Evolutionary conservation across 2,113 vertebrate genomes (phyloP), one percentile per base, ranked within the genome.

Genomic region (Corythaixoides concolor): DNA sequence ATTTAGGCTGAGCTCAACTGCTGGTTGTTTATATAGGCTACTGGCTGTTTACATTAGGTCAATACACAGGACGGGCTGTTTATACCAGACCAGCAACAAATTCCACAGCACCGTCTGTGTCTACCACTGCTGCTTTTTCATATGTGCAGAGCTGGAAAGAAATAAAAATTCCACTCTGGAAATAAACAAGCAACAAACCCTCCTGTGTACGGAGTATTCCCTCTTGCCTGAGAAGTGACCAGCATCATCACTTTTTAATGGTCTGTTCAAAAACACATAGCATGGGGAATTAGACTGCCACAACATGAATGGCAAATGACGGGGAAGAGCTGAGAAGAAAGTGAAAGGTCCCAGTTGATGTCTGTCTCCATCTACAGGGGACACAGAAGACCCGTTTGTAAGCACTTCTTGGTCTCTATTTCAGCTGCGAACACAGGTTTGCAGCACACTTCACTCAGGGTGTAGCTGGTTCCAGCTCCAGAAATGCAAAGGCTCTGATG

Each of bases 1-100:
- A 28, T 76, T 93, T 94, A 96, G 91, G 66, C 68, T 47, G 66
- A 85, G 77, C 81, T 95, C 89, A 66, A 95, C 88, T 93, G 93
- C 82, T 91, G 87, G 45, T 37, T 97, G 96, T 97, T 97, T 97
- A 97, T 91, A 93, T 26, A 97, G 91, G 96, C 96, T 97, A 97
- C 97, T 88, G 96, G 80, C 84, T 96, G 94, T 97, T 97, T 97
- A 96, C 88, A 83, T 93, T 96, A 96, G 94, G 94, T 76, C 94
- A 87, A 79, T 93, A 94, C 91, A 97, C 85, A 94, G 93, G 95
- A 80, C 16, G 52, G 81, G 67, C 82, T 96, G 93, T 97, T 97
- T 97, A 97, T 91, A 94, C 72, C 81, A 15, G 52, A 85, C 69
- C 77, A 77, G 92, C 80, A 96, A 83, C 93, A 83, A 95, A 94